Evolutionary conservation across 2,888 invertebrate genomes (phyloP), one percentile per base, ranked within the genome.

Genomic region (Microctonus hyperodae): DNA sequence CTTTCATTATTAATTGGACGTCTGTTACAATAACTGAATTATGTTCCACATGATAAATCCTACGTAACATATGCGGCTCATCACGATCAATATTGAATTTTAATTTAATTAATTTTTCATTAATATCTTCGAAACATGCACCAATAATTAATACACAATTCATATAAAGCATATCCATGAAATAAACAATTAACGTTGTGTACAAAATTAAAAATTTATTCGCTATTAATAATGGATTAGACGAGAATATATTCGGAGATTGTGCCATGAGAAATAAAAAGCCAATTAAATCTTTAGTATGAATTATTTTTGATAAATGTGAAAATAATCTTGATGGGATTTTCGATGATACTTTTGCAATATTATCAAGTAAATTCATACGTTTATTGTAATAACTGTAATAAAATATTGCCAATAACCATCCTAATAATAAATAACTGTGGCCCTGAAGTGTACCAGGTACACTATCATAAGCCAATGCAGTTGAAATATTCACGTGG

Each of bases 61-160:
- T 73, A 3, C 81, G 69, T 1, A 81, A 65, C 2, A 81, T 68
- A 67, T 82, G 79, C 6, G 78, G 75, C 23, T 78, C 76, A 16
- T 80, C 79, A 3, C 50, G 72, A 0, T 72, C n/a, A 6, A 78
- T 58, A 25, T 64, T 69, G 0, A 69, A 51, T 48, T 72, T 75
- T 2, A 81, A 55, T 3, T 69, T 65, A 0, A 63, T 6, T 0
- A 81, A 64, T 22, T 75, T 74, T 1, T 76, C 70, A 25, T 79
- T 76, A 13, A 79, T 70, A 1, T 60, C 65, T 11, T 70, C 56
- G 64, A 80, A 79, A 31, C 76, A 79, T 0, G 66, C 55, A 1
- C 70, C 71, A n/a, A 80, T n/a, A 9, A 79, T 67, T 20, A 67
- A 72, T 0, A 79, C 72, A 11, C 73, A 77, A 48, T 77, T 75